These are phyloP conservation scores for Fukomys damarensis DNA, from an alignment of 2,113 vertebrate species.

Conservation along the genomic window DNA sequence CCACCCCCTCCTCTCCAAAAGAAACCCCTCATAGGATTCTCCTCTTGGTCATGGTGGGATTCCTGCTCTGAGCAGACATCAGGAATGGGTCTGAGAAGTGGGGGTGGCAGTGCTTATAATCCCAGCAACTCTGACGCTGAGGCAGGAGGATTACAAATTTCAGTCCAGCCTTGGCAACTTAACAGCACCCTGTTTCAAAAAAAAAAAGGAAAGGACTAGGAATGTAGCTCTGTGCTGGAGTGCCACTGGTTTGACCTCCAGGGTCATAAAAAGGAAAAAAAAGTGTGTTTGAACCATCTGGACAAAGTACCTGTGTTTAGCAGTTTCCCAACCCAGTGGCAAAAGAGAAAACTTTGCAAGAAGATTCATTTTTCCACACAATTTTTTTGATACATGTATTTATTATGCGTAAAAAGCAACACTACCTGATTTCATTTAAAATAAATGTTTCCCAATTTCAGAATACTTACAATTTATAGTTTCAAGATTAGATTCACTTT, in stretches of 20 bases:
- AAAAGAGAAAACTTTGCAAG: background rate
- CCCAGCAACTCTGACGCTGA: background rate
- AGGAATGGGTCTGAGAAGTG: background rate
- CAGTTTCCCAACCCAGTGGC: background rate
- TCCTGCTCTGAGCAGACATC: background rate
- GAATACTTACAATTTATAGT: constrained; percentile 86
- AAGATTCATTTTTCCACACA: constrained; percentile 48
- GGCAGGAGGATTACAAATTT: background rate
- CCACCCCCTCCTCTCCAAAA: background rate
- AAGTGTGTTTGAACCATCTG: background rate
- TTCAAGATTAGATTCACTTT: constrained; percentile 84
- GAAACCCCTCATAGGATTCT: background rate
- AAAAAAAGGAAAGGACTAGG: background rate
- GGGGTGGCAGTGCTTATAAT: background rate
- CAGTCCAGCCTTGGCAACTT: background rate
- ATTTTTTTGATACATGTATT: constrained; percentile 84
- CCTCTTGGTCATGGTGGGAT: background rate
- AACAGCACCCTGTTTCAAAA: background rate
- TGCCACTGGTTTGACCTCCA: background rate
- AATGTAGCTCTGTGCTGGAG: background rate
- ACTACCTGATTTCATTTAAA: constrained; percentile 88
- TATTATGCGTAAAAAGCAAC: constrained; percentile 89
- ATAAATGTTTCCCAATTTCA: constrained; percentile 88
- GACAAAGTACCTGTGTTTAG: background rate
- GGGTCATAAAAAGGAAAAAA: background rate